A percentile compares a stretch with the other conserved stretches of the same genome.
These are phyloP conservation scores for Pelmatolapia mariae DNA, from an alignment of 2,113 vertebrate genomes.

Conservation along the genomic window DNA sequence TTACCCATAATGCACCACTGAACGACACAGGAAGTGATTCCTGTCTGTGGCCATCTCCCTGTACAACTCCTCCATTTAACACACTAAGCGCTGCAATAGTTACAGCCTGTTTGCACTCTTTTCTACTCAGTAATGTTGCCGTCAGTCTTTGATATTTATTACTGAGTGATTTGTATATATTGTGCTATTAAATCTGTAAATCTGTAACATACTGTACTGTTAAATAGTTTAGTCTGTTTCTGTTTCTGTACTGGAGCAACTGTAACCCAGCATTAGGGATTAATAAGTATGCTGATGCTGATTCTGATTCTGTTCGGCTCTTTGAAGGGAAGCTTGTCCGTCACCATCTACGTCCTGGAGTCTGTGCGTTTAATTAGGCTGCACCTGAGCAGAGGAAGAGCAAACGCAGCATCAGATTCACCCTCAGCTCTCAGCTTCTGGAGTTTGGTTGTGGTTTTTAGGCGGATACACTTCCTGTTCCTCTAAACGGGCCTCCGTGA, in stretches of 20 bases:
- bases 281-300: not conserved
- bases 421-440: not conserved
- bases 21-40: not conserved
- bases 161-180: not conserved
- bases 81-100: not conserved
- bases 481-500: not conserved
- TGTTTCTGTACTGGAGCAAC: not conserved
- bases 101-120: not conserved
- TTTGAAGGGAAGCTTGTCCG: not conserved
- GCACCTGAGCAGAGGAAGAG: not conserved
- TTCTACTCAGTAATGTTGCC: not conserved
- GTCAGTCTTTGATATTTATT: not conserved
- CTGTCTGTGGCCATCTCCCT: not conserved
- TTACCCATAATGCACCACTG: not conserved
- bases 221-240: not conserved
- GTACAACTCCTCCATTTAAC: rapidly evolving
- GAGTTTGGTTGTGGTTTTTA: not conserved
- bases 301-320: not conserved
- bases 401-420: not conserved
- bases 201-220: not conserved
- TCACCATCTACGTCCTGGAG: not conserved
- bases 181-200: not conserved
- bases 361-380: not conserved
- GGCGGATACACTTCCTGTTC: not conserved
- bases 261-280: not conserved